phyloP scores from a whole-genome alignment of 2,888 invertebrate genomes.

The Siphonodentalium dalli region DNA sequence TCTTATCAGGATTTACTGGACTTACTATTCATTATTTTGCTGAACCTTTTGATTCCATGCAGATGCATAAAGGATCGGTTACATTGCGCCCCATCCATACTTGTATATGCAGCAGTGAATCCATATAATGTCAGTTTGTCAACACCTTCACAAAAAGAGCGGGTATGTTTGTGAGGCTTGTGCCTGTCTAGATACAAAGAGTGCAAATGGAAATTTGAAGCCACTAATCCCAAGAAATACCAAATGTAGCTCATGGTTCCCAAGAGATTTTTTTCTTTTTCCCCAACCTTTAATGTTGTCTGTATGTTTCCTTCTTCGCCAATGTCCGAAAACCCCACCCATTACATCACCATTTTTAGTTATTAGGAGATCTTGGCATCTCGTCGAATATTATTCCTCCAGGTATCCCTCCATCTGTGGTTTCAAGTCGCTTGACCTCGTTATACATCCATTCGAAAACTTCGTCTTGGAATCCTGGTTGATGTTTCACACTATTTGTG shows the following conservation, averaged over 20 bases:
- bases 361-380: conserved; percentile 19
- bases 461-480: conserved; percentile 6
- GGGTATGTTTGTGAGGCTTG: conserved; percentile 18
- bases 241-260: too few species aligned
- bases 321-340: too few species aligned
- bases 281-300: too few species aligned
- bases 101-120: conserved; percentile 16
- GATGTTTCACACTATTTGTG: conserved; percentile 9
- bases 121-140: conserved; percentile 11
- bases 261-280: too few species aligned
- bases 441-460: conserved; percentile 14
- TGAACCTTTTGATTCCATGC: too few species aligned
- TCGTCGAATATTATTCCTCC: conserved; percentile 23
- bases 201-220: too few species aligned
- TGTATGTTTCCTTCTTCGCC: too few species aligned
- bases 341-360: conserved; percentile 18
- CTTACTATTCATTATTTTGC: too few species aligned
- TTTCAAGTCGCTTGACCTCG: conserved; percentile 8
- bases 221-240: too few species aligned
- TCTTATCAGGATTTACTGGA: too few species aligned
- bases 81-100: conserved; percentile 25
- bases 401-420: not conserved
- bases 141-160: conserved; percentile 22
- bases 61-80: conserved; percentile 26
- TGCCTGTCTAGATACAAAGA: conserved; percentile 15